Percentiles rank a stretch among this genome's conserved stretches.
Conservation (phyloP, 2,113 vertebrate genomes). For the Gnathonemus longibarbis region DNA sequence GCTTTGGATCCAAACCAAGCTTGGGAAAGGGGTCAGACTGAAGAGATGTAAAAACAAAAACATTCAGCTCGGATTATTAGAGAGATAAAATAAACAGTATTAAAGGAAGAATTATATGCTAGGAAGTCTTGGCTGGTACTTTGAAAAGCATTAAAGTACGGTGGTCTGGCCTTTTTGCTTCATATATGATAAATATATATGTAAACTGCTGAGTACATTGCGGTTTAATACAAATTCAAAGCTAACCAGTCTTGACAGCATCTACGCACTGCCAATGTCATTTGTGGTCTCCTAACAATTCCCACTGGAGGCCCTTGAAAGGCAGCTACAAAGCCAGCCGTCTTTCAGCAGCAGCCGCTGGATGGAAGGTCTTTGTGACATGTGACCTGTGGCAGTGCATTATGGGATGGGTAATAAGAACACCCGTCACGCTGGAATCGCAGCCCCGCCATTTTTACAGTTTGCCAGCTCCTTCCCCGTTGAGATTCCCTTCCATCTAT, state of each 20-base stretch:
- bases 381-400: neutral
- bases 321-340: neutral
- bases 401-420: neutral
- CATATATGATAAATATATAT: neutral
- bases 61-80: neutral
- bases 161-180: neutral
- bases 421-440: neutral
- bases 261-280: neutral
- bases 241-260: conserved; percentile 5
- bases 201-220: neutral
- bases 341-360: neutral
- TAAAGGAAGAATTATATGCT: neutral
- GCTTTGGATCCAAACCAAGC: neutral
- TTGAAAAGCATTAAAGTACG: neutral
- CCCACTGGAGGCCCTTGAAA: neutral
- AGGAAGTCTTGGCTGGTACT: neutral
- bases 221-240: conserved; percentile 2
- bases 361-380: neutral
- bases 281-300: conserved; percentile 8
- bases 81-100: neutral
- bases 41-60: neutral
- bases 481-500: neutral
- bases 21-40: neutral
- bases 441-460: neutral
- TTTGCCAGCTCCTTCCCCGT: neutral